Evolutionary conservation across 2,888 invertebrate genomes (phyloP).

Genomic region (Dugesia japonica): DNA sequence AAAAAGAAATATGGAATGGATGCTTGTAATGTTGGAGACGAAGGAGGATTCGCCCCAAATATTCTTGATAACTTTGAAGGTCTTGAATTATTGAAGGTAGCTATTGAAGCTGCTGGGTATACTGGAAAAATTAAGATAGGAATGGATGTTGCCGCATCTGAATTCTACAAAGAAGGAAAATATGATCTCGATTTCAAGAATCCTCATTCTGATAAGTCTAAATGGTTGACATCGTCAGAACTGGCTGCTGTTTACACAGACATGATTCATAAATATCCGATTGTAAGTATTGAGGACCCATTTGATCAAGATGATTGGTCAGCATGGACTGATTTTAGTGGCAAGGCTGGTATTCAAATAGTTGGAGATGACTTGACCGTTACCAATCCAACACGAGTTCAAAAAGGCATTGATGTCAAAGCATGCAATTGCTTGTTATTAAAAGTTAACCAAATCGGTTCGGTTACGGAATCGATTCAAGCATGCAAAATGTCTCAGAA

Average conservation of each 20-base stretch:
- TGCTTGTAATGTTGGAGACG: slow-evolving; percentile 72
- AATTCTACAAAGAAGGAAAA: slow-evolving; percentile 60
- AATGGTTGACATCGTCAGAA: slow-evolving; percentile 62
- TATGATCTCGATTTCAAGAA: slow-evolving; percentile 98
- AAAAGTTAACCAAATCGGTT: slow-evolving; percentile 97
- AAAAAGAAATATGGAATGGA: slow-evolving; percentile 80
- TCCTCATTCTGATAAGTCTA: slow-evolving; percentile 61
- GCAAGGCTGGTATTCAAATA: slow-evolving; percentile 36
- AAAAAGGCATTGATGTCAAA: slow-evolving; percentile 81
- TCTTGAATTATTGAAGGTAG: slow-evolving; percentile 51
- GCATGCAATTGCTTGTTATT: slow-evolving; percentile 87
- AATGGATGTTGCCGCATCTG: slow-evolving; percentile 97
- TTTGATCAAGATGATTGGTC: slow-evolving; percentile 98
- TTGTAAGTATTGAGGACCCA: slow-evolving; percentile 93
- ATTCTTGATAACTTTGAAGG: slow-evolving; percentile 82
- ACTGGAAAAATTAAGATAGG: slow-evolving; percentile 88
- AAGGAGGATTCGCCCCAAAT: slow-evolving; percentile 97
- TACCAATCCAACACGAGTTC: slow-evolving; percentile 70
- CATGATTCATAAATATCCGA: slow-evolving; percentile 71
- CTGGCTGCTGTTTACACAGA: slow-evolving; percentile 70
- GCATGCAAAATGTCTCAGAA: slow-evolving; percentile 55
- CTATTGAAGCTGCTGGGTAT: slow-evolving; percentile 84
- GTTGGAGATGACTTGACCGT: slow-evolving; percentile 78
- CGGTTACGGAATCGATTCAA: slow-evolving; percentile 84
- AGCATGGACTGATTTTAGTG: slow-evolving; percentile 59